Percentiles rank a stretch among this genome's conserved stretches.
Evolutionary conservation across 2,797 vertebrate genomes (phyloP).

Genomic region (Gadopsis bispinosus): DNA sequence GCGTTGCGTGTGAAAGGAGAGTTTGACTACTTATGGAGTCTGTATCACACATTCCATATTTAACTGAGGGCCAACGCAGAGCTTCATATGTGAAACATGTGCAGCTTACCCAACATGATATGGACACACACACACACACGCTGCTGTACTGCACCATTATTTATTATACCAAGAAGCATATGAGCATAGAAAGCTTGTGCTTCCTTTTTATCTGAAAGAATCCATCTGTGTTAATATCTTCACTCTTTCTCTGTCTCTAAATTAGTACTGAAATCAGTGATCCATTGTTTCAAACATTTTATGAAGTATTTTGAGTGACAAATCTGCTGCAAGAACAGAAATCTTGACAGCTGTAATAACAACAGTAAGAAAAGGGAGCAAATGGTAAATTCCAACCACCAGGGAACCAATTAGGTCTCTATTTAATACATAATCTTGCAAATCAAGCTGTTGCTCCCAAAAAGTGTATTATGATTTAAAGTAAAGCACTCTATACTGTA

Average conservation of each 20-base stretch:
- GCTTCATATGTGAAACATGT: slow-evolving; percentile 61
- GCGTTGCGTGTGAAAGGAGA: slow-evolving; percentile 22
- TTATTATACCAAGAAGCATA: slow-evolving; percentile 32
- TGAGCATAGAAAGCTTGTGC: neutral
- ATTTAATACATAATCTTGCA: too few relatives aligned
- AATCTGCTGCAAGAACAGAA: neutral
- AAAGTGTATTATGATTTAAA: neutral
- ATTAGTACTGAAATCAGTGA: neutral
- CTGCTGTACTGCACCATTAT: neutral
- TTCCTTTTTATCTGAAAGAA: slow-evolving; percentile 22
- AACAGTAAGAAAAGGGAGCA: too few relatives aligned
- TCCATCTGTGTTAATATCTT: slow-evolving; percentile 27
- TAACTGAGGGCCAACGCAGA: neutral
- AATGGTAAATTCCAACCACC: too few relatives aligned
- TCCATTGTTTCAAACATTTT: neutral
- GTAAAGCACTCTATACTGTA: neutral
- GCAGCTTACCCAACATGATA: slow-evolving; percentile 21
- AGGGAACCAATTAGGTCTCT: too few relatives aligned
- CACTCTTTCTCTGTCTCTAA: neutral
- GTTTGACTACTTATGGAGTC: slow-evolving; percentile 7
- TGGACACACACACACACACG: slow-evolving; percentile 11
- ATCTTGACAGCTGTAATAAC: neutral
- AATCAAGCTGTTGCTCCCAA: neutral
- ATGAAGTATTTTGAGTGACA: neutral
- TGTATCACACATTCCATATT: slow-evolving; percentile 43